Percentiles rank a stretch among this genome's conserved stretches.
Evolutionary conservation across 2,797 vertebrate genomes (phyloP).

Genomic region (Babyrousa celebensis): DNA sequence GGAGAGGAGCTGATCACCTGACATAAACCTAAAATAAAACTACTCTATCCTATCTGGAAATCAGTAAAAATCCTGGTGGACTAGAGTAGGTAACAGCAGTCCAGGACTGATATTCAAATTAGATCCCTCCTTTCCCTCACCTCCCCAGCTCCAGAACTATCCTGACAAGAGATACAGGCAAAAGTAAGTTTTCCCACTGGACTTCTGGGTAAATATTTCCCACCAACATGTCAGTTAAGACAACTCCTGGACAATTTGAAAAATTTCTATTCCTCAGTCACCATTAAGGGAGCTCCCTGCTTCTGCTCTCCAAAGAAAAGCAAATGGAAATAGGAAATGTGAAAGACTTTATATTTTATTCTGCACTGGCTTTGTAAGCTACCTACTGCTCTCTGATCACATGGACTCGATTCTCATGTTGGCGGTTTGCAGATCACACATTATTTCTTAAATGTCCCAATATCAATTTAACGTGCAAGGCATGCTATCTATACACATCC

Average conservation of each 20-base stretch:
- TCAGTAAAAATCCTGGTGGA: not conserved
- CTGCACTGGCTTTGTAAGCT: constrained; percentile 1
- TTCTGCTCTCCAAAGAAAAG: not conserved
- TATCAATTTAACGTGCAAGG: not conserved
- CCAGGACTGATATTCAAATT: not conserved
- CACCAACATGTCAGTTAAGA: not conserved
- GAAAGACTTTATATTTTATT: not conserved
- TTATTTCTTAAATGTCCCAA: not conserved
- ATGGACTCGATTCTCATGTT: not conserved
- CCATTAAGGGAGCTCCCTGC: not conserved
- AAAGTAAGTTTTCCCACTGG: not conserved
- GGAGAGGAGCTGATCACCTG: not conserved
- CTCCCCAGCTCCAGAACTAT: not conserved
- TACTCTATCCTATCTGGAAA: not conserved
- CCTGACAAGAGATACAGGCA: not conserved
- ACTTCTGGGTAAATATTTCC: not conserved
- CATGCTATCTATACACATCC: not conserved
- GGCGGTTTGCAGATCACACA: not conserved
- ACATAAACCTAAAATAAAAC: constrained; percentile 10
- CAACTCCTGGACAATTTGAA: not conserved
- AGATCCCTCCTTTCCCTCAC: not conserved
- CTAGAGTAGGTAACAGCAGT: not conserved
- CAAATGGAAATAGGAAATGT: not conserved
- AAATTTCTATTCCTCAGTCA: not conserved
- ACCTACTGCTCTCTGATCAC: not conserved